phyloP scores from a whole-genome alignment of 2,888 invertebrate genomes.

The Phalera bucephala region DNA sequence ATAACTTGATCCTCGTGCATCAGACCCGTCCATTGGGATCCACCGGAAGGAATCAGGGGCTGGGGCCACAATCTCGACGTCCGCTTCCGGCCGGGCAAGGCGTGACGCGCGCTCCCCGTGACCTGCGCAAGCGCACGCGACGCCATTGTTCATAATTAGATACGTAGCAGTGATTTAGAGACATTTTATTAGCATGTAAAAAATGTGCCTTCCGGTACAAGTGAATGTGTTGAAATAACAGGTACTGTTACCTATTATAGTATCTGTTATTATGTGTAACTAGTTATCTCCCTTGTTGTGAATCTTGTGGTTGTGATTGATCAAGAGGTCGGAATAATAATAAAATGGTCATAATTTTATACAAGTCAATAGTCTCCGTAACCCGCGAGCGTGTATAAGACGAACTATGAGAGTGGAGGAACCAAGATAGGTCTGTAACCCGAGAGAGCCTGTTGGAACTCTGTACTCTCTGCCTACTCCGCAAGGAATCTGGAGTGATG shows the following conservation, averaged over 20 bases:
- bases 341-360: too few relatives aligned
- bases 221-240: constrained; percentile 1
- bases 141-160: constrained; percentile 42
- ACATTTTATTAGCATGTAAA: constrained; percentile 15
- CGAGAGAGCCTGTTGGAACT: too few relatives aligned
- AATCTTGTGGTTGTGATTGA: too few relatives aligned
- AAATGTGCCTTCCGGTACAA: constrained; percentile 28
- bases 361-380: too few relatives aligned
- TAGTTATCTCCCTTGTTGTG: too few relatives aligned
- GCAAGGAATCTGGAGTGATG: too few relatives aligned
- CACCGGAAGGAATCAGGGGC: constrained; percentile 81
- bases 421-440: too few relatives aligned
- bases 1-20: constrained; percentile 15
- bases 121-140: constrained; percentile 73
- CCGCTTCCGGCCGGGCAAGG: constrained; percentile 68
- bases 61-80: constrained; percentile 77
- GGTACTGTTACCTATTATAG: not conserved
- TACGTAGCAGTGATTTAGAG: constrained; percentile 32
- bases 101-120: constrained; percentile 55
- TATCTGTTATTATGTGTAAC: too few relatives aligned
- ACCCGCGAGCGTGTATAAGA: too few relatives aligned
- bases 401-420: too few relatives aligned
- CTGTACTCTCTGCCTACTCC: too few relatives aligned
- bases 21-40: constrained; percentile 35
- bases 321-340: too few relatives aligned